phyloP scores from a whole-genome alignment of 2,888 invertebrate species.

The Myopa tessellatipennis region DNA sequence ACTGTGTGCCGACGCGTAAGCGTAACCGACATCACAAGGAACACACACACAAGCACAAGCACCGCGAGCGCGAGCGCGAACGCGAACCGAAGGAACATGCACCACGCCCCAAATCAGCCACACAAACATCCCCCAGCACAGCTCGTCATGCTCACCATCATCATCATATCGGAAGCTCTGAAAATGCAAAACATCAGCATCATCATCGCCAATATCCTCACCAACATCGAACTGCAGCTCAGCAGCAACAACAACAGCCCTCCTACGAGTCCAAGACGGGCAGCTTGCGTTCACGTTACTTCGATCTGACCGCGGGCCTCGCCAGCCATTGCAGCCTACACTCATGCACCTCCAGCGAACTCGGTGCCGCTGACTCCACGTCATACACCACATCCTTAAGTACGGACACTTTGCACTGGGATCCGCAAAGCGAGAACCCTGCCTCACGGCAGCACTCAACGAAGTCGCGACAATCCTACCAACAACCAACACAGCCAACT shows the following conservation, averaged over 20 bases:
- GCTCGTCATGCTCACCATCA: constrained; percentile 55
- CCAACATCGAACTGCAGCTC: constrained; percentile 47
- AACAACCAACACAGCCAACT: constrained; percentile 65
- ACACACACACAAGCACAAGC: constrained; percentile 73
- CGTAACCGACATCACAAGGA: constrained; percentile 73
- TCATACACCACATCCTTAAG: constrained; percentile 88
- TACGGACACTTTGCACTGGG: constrained; percentile 89
- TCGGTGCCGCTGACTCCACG: constrained; percentile 78
- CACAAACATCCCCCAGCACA: constrained; percentile 56
- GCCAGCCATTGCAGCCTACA: constrained; percentile 85
- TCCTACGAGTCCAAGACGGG: constrained; percentile 57
- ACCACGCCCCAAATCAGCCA: constrained; percentile 62
- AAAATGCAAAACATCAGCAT: constrained; percentile 45
- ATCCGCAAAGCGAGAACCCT: constrained; percentile 69
- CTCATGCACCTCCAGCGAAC: constrained; percentile 83
- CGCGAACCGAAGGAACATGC: constrained; percentile 56
- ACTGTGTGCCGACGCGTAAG: constrained; percentile 79
- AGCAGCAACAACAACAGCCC: constrained; percentile 69
- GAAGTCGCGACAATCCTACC: constrained; percentile 72
- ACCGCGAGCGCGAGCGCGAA: constrained; percentile 68
- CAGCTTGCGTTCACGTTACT: constrained; percentile 71
- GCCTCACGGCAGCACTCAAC: constrained; percentile 70
- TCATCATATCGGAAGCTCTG: constrained; percentile 48
- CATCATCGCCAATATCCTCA: constrained; percentile 57
- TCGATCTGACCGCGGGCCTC: constrained; percentile 76